Percentiles rank a stretch among this genome's conserved stretches.
Conservation (phyloP, 2,113 vertebrate genomes). For the Anoura caudifer region DNA sequence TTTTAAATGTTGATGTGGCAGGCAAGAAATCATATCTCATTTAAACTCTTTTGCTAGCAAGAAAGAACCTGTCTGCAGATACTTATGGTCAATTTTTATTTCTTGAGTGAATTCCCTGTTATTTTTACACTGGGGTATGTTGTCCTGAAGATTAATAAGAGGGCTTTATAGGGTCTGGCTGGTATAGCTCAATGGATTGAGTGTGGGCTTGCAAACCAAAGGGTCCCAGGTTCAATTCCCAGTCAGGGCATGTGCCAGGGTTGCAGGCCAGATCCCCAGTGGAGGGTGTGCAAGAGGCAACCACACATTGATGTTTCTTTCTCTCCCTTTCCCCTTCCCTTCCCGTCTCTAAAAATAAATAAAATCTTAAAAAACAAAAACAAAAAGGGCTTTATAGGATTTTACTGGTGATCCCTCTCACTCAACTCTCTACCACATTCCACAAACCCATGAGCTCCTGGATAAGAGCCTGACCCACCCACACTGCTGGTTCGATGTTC, state of each 20-base stretch:
- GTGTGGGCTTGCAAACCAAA: too few relatives aligned
- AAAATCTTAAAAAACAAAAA: too few relatives aligned
- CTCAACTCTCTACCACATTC: neutral
- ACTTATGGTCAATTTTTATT: neutral
- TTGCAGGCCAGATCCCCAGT: too few relatives aligned
- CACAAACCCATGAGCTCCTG: too few relatives aligned
- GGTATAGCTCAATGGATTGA: too few relatives aligned
- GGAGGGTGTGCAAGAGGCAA: too few relatives aligned
- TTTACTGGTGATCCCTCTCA: neutral
- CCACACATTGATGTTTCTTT: too few relatives aligned
- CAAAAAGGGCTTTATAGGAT: neutral
- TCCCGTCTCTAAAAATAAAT: too few relatives aligned
- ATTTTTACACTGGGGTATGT: neutral
- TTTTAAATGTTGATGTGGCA: neutral
- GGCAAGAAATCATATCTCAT: neutral
- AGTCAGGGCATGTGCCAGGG: too few relatives aligned
- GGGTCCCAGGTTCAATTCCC: too few relatives aligned
- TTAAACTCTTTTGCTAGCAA: neutral
- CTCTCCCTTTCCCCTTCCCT: too few relatives aligned
- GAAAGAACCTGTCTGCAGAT: neutral
- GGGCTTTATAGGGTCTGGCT: neutral
- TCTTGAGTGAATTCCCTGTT: neutral
- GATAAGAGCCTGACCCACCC: neutral
- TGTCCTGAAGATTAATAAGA: neutral
- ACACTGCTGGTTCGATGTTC: rapidly evolving